Evolutionary conservation across 2,888 invertebrate species (phyloP), one percentile per base, ranked within the genome.

Genomic region (Eudemis profundana): DNA sequence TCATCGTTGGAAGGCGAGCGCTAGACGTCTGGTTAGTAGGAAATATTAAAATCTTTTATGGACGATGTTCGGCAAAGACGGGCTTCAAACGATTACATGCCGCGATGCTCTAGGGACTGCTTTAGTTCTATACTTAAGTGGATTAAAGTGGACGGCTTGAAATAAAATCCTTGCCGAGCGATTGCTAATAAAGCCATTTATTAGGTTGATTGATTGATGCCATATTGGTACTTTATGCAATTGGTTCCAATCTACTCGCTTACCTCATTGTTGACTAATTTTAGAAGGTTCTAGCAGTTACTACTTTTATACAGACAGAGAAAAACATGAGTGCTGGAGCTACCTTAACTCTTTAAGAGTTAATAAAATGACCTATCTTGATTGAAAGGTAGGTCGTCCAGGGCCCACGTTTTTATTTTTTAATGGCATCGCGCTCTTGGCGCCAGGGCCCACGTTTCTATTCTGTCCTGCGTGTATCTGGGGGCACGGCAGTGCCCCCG

Each of bases 61-160:
- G 38, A 60, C 53, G 29, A 17, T 12, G 27, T 12, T 27, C 36
- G 53, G 4, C 15, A 19, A 59, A 64, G 46, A 60, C 63, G 53
- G 61, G 49, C 59, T 60, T 60, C 53, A 53, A 53, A 53, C 29
- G 29, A 38, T 51, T 27, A 17, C 17, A 72, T 74, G 75, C 74
- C 72, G 68, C 69, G 68, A 73, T 73, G 74, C 89, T 81, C 83
- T 68, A 63, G 88, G 84, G 90, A 83, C 79, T 79, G 72, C 69
- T 85, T 84, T 75, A 72, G 78, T 77, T 76, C 79, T 77, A 81
- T 85, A 78, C 74, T 87, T 87, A 89, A 90, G 87, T 89, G 80
- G 87, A 91, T 91, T 90, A 86, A 88, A 88, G 80, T 86, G 83
- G 82, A 72, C 77, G 72, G 81, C 84, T 85, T 87, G 86, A 78